Evolutionary conservation across 2,113 vertebrate genomes (phyloP).

Genomic region (Mesembrinibis cayennensis): DNA sequence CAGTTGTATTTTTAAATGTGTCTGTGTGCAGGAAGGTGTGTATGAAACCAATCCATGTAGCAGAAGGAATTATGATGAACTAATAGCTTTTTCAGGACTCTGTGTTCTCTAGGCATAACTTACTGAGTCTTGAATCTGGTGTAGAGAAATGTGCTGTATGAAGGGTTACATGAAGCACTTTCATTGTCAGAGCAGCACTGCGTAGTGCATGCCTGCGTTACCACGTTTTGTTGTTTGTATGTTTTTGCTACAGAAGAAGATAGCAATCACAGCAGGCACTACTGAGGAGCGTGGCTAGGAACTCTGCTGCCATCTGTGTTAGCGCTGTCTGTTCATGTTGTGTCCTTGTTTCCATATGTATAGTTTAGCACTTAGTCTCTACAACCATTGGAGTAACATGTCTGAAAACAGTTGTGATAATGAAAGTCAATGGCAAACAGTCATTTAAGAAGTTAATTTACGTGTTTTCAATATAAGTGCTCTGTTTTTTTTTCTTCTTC

Average conservation of each 20-base stretch:
- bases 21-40: not conserved
- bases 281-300: not conserved
- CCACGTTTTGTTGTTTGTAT: not conserved
- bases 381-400: not conserved
- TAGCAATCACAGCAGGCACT: not conserved
- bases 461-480: not conserved
- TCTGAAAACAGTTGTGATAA: not conserved
- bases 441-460: not conserved
- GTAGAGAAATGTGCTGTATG: not conserved
- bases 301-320: slow-evolving; percentile 24
- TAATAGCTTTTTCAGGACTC: not conserved
- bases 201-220: accelerated
- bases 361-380: not conserved
- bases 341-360: not conserved
- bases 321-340: not conserved
- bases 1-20: not conserved
- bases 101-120: not conserved
- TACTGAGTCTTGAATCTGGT: not conserved
- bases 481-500: not conserved
- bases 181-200: not conserved
- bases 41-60: not conserved
- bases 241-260: not conserved
- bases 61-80: not conserved
- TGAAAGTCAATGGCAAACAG: not conserved
- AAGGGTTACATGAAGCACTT: not conserved